Evolutionary conservation across 2,797 vertebrate genomes (phyloP).

Genomic region (Crossoptilon crossoptilon): DNA sequence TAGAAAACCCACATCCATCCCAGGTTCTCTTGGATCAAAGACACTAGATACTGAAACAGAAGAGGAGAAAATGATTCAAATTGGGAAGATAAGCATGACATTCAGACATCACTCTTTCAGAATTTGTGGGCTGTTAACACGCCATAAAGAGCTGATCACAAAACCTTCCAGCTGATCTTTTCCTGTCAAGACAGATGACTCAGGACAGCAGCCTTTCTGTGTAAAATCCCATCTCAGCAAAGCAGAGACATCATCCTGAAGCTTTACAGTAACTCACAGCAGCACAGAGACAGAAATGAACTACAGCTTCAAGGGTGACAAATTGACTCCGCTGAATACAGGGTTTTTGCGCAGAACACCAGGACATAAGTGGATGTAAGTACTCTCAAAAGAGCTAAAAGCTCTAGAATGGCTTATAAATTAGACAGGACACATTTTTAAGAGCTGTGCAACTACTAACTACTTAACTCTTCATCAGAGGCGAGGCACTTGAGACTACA

Average conservation of each 20-base stretch:
- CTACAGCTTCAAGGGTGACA: constrained; percentile 49
- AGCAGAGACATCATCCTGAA: neutral
- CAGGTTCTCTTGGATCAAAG: constrained; percentile 91
- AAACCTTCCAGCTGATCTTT: constrained; percentile 45
- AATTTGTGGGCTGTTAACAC: constrained; percentile 2
- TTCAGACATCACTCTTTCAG: neutral
- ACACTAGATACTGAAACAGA: constrained; percentile 85
- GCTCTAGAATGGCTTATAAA: constrained; percentile 50
- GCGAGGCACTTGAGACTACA: neutral
- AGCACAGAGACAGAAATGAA: constrained; percentile 32
- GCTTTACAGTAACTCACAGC: constrained; percentile 22
- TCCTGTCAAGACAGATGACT: constrained; percentile 45
- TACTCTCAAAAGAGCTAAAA: constrained; percentile 55
- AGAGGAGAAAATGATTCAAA: neutral
- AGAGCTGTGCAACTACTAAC: constrained; percentile 18
- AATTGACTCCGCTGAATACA: constrained; percentile 27
- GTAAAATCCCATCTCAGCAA: constrained; percentile 31
- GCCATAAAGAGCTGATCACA: neutral
- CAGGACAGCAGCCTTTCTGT: constrained; percentile 33
- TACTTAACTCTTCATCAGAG: constrained; percentile 6
- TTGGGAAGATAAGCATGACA: neutral
- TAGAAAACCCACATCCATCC: constrained; percentile 96
- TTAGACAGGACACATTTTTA: constrained; percentile 19
- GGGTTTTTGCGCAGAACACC: constrained; percentile 31
- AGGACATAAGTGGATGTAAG: constrained; percentile 49